Conservation (phyloP, 2,113 vertebrate species). For the Cyphomyrus discorhynchus region DNA sequence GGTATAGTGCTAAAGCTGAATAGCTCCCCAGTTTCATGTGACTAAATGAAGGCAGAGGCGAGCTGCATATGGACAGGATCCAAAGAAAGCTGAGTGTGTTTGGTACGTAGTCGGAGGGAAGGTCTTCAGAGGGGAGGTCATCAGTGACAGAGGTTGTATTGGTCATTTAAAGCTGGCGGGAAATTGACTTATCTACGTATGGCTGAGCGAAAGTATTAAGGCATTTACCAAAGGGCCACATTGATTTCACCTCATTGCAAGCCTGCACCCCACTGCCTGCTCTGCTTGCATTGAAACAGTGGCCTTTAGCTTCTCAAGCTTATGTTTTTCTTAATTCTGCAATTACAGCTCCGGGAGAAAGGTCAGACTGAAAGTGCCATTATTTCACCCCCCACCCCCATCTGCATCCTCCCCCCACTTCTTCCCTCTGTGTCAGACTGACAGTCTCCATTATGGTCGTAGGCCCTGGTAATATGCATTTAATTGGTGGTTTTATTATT, state of each 20-base stretch:
- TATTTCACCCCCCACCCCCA: not conserved
- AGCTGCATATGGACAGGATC: not conserved
- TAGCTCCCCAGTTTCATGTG: no score
- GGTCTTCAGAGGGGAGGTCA: not conserved
- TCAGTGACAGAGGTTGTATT: not conserved
- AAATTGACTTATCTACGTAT: not conserved
- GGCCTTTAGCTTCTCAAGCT: conserved; percentile 45
- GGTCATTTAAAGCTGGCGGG: conserved; percentile 9
- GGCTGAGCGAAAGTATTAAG: conserved; percentile 15
- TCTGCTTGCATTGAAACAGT: conserved; percentile 59
- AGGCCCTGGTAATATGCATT: conserved; percentile 57
- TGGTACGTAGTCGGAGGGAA: not conserved
- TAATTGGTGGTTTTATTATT: conserved; percentile 45
- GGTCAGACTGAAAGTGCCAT: conserved; percentile 37
- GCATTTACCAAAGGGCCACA: conserved; percentile 39
- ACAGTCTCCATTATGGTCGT: conserved; percentile 9
- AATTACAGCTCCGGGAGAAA: conserved; percentile 47
- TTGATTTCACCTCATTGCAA: conserved; percentile 38
- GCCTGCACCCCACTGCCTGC: conserved; percentile 52
- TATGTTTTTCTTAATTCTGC: conserved; percentile 55
- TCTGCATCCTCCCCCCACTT: not conserved
- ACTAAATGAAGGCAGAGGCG: not conserved
- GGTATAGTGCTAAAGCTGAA: no score
- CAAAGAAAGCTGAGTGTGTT: not conserved
- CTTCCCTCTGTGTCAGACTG: not conserved